Evolutionary conservation across 2,113 vertebrate species (phyloP).

Genomic region (Entomyzon cyanotis): DNA sequence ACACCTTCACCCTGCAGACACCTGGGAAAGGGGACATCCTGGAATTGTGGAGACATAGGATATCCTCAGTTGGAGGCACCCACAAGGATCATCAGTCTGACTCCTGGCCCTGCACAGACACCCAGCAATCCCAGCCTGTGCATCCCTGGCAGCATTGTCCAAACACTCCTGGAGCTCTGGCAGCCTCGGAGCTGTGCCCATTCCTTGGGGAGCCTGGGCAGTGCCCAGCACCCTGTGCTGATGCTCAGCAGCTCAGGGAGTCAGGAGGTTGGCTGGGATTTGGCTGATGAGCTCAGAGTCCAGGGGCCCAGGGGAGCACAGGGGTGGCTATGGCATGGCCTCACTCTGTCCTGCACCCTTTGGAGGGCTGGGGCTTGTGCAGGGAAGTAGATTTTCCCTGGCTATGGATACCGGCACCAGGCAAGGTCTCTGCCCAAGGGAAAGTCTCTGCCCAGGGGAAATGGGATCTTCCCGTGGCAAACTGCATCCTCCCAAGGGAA

Average conservation of each 20-base stretch:
- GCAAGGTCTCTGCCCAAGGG: background rate
- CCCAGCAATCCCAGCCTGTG: background rate
- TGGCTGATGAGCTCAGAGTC: background rate
- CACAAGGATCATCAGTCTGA: background rate
- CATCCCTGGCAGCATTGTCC: background rate
- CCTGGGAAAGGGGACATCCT: background rate
- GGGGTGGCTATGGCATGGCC: background rate
- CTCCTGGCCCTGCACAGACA: background rate
- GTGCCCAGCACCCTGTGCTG: background rate
- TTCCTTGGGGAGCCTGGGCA: background rate
- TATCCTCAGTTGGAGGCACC: background rate
- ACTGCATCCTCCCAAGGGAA: too few relatives aligned
- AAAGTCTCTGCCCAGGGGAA: background rate
- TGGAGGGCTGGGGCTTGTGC: background rate
- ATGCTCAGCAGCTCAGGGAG: background rate
- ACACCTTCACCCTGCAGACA: background rate
- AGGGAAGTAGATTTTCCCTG: background rate
- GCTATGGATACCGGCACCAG: rapidly evolving
- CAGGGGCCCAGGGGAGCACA: too few relatives aligned
- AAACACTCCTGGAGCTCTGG: background rate
- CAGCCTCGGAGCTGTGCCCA: background rate
- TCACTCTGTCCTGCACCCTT: background rate
- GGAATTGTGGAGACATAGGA: background rate
- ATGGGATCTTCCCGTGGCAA: background rate
- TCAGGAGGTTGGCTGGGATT: background rate